Evolutionary conservation across 2,797 vertebrate species (phyloP), one percentile per base, ranked within the genome.

Genomic region (Falco peregrinus): DNA sequence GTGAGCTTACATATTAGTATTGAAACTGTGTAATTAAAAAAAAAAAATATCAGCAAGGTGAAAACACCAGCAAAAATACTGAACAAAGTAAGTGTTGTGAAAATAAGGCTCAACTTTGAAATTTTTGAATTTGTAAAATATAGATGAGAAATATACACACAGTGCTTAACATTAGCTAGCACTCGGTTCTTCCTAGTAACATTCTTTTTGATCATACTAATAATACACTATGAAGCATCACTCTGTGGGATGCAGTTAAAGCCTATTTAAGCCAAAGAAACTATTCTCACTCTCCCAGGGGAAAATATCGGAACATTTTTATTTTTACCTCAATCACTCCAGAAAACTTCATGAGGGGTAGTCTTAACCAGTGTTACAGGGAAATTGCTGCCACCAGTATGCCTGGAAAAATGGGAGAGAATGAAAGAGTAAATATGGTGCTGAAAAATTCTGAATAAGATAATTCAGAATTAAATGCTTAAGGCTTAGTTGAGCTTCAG

Each of bases 211-310:
- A 97, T 97, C 97, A 92, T 74, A 64, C 93, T 97, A 96, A 98
- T 97, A 97, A 97, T 97, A 96, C 81, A 2, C 95, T 94, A 64
- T 77, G 96, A 97, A 97, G 93, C 82, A 24, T 96, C 78, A 96
- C 98, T 97, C 97, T 96, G 97, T 96, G 96, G 96, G 97, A 96
- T 95, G 80, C 94, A 96, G 96, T 97, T 97, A 98, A 97, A 97
- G 89, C 94, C 94, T 97, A 79, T 96, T 98, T 97, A 96, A 97
- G 93, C 97, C 95, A 96, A 39, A 64, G 96, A 96, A 97, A 93
- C 91, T 93, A 95, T 92, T 92, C 82, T 6, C 76, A 84, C 41
- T 94, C 96, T 98, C 97, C 89, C 96, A 93, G 87, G 84, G 95
- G 96, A 90, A 97, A 93, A 97, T 96, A 97, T 93, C 94, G 95